Evolutionary conservation across 1,140 invertebrate species (phyloP).

Genomic region (Wiebesia pumilae): DNA sequence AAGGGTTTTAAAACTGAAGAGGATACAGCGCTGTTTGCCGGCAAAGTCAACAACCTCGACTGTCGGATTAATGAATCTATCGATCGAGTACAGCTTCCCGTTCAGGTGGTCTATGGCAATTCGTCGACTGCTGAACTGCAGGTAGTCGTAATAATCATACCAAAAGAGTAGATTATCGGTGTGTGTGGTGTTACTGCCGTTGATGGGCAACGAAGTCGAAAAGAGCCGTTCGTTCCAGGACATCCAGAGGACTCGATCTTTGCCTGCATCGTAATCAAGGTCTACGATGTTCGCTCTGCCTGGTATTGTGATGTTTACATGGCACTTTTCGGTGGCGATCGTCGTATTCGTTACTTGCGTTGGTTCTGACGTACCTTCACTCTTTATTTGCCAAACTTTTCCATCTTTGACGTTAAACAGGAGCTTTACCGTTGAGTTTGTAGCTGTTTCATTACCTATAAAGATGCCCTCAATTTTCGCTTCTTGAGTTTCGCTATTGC

Average conservation of each 20-base stretch:
- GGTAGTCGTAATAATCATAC: conserved; percentile 36
- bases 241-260: conserved; percentile 10
- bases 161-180: conserved; percentile 4
- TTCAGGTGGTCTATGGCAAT: conserved; percentile 25
- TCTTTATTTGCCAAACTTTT: neutral
- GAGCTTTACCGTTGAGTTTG: neutral
- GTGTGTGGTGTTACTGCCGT: neutral
- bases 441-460: neutral
- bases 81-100: conserved; percentile 17
- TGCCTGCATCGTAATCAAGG: conserved; percentile 1
- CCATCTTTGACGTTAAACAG: conserved; percentile 9
- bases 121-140: conserved; percentile 21
- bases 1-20: neutral
- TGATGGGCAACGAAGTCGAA: neutral
- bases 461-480: neutral
- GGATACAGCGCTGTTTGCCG: conserved; percentile 11
- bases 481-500: too few species aligned
- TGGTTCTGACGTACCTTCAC: neutral
- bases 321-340: neutral
- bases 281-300: conserved; percentile 13
- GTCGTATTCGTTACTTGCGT: neutral
- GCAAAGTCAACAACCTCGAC: conserved; percentile 19
- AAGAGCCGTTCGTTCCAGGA: conserved; percentile 40
- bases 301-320: neutral
- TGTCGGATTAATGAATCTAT: conserved; percentile 13